Percentiles rank a stretch among this genome's conserved stretches.
phyloP scores from a whole-genome alignment of 2,888 invertebrate genomes.

The Dilophus febrilis region DNA sequence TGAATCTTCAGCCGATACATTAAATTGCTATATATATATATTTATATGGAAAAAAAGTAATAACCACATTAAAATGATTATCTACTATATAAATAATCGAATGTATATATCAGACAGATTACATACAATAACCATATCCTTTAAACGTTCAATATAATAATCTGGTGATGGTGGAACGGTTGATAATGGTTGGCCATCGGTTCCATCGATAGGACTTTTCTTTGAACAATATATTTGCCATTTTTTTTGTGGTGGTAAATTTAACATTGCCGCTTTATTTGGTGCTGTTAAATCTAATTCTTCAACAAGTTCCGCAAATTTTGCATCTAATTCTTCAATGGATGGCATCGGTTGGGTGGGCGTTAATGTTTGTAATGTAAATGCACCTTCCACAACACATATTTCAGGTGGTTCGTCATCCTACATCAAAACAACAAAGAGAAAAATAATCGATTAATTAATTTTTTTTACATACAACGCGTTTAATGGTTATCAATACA shows the following conservation, averaged over 20 bases:
- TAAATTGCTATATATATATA: slow-evolving; percentile 19
- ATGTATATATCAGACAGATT: too few relatives aligned
- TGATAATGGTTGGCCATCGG: slow-evolving; percentile 36
- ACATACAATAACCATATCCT: slow-evolving; percentile 59
- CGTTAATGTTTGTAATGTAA: slow-evolving; percentile 74
- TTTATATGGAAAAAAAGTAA: not conserved
- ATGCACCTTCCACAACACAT: slow-evolving; percentile 79
- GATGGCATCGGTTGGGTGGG: slow-evolving; percentile 90
- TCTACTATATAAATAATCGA: too few relatives aligned
- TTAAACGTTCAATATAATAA: slow-evolving; percentile 79
- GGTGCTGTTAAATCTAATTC: slow-evolving; percentile 86
- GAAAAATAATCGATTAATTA: too few relatives aligned
- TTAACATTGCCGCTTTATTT: slow-evolving; percentile 87
- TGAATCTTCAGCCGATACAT: slow-evolving; percentile 24
- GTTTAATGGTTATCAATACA: too few relatives aligned
- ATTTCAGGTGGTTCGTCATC: slow-evolving; percentile 93
- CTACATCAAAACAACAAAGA: too few relatives aligned
- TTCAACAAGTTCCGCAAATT: slow-evolving; percentile 89
- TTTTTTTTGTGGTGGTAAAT: slow-evolving; percentile 83
- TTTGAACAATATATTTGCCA: slow-evolving; percentile 96
- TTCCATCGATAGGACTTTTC: slow-evolving; percentile 44
- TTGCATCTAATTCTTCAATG: slow-evolving; percentile 78
- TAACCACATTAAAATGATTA: too few relatives aligned
- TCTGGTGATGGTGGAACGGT: slow-evolving; percentile 69
- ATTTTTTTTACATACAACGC: too few relatives aligned